Base-by-base conservation (phyloP, 2,113 vertebrate species). In the Nibea coibor region DNA sequence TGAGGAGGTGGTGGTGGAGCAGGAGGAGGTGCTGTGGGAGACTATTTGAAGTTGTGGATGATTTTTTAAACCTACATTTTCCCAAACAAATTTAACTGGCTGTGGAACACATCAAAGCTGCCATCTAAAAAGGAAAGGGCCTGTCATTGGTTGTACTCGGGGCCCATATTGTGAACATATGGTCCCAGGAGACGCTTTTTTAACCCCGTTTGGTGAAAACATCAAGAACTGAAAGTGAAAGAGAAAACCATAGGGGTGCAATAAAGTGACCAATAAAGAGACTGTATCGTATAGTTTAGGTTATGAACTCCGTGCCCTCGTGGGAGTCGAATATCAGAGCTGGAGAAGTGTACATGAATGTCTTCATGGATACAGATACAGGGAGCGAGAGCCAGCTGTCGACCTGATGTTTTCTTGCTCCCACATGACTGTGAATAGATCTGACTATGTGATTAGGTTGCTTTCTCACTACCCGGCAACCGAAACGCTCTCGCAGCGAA, bases 361-460 rank as follows among this genome's bases (percentile, higher is more conserved):
- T 90, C 82, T 87, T 84, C 35, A 20, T 57, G 73, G 74, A 79
- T 79, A 63, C 72, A 57, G 75, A 73, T 35, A 35, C 16, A 62
- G 80, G 73, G 42, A 82, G 77, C 59, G 71, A 83, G 42, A 28
- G 68, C 80, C 92, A 91, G 91, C 88, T 93, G 93, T 89, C 50
- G 73, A 43, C 86, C 88, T 88, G 90, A 91, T 89, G 90, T 93
- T 87, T 71, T 62, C 87, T 45, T n/a, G 65, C 89, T 86, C 81
- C 86, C 86, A 87, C 88, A 90, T 39, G 87, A 79, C 82, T 77
- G 77, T 48, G 84, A 89, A 91, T 89, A 91, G 85, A 87, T 88
- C 71, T 47, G 78, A 86, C 72, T 61, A 16, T 89, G 77, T 86
- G 86, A 88, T 86, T 88, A 59, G 20, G 69, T 20, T 76, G 81